Evolutionary conservation across 23 tunicate species (phyloP), one percentile per base, ranked within the genome.

Genomic region (Ciona savignyi): DNA sequence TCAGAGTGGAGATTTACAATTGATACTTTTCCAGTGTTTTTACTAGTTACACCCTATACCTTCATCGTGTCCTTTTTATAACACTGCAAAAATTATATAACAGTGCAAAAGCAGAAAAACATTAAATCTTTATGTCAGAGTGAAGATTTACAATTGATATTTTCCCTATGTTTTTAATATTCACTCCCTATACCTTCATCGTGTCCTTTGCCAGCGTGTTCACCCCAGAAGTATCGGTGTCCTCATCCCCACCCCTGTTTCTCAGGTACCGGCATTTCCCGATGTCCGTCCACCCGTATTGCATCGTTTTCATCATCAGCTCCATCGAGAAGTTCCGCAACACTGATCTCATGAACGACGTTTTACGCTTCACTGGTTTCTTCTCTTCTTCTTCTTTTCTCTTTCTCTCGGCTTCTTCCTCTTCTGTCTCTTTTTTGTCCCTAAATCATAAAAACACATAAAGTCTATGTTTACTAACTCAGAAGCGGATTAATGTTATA

Each of bases 271-370:
- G 80, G 77, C 93, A 86, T 69, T 80, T 71, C 27, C 85, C 85
- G 23, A 86, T 30, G 62, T 86, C 93, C 33, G 93, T 75, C 93
- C 93, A 86, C 30, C 93, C 93, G 51, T 86, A 80, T 65, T 86
- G 93, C 79, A 86, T 75, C 29, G 93, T 86, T 35, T 86, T 86
- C 93, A 86, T 86, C 93, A 86, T 86, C 23, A 86, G 78, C 35
- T 86, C 93, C 93, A 86, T 86, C 32, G 93, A 86, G 51, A 86
- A 86, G 60, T 86, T 86, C 2, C 93, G 85, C 2, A 86, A 27
- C 20, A 86, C 85, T 30, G 93, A 86, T 48, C 93, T 72, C 93
- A 86, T 86, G 73, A 86, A 86, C 3, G 93, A 81, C 9, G 93
- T 86, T 70, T 80, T 86, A 4, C 93, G 70, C 34, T 74, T 70